phyloP scores from a whole-genome alignment of 1,140 invertebrate species.

The Halotydeus destructor region DNA sequence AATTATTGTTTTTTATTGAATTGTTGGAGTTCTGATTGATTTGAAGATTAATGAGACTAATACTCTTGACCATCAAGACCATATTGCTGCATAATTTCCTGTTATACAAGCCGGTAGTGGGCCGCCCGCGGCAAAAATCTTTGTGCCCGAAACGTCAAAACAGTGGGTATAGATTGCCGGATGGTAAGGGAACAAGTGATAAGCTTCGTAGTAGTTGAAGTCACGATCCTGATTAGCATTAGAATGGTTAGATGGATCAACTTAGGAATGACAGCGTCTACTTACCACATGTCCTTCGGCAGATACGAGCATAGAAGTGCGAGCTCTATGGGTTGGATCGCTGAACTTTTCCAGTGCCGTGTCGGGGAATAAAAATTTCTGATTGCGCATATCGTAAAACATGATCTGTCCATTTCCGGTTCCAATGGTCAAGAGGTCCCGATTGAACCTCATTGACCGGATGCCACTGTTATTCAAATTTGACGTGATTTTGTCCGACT shows the following conservation, averaged over 20 bases:
- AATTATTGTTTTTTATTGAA: no score
- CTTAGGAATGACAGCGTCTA: no score
- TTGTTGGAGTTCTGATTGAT: no score
- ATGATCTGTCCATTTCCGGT: constrained; percentile 73
- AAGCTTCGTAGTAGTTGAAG: no score
- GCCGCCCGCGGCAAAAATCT: constrained; percentile 79
- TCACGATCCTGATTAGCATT: no score
- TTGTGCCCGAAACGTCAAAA: constrained; percentile 70
- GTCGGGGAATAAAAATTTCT: constrained; percentile 82
- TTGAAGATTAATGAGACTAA: neutral
- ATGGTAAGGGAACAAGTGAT: constrained; percentile 46
- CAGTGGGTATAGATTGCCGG: constrained; percentile 90
- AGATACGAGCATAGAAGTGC: neutral
- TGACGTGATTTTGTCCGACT: constrained; percentile 35
- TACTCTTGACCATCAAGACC: constrained; percentile 31
- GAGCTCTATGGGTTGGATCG: no score
- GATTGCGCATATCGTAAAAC: constrained; percentile 76
- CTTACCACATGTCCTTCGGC: no score
- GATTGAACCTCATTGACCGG: constrained; percentile 69
- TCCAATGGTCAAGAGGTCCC: constrained; percentile 70
- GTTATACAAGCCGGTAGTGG: constrained; percentile 68
- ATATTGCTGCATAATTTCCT: constrained; percentile 58
- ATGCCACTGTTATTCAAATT: constrained; percentile 33
- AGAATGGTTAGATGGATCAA: no score
- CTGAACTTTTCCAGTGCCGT: no score